These are phyloP conservation scores for Drosophila mayri DNA, from an alignment of 1,140 invertebrate genomes.

Conservation along the genomic window DNA sequence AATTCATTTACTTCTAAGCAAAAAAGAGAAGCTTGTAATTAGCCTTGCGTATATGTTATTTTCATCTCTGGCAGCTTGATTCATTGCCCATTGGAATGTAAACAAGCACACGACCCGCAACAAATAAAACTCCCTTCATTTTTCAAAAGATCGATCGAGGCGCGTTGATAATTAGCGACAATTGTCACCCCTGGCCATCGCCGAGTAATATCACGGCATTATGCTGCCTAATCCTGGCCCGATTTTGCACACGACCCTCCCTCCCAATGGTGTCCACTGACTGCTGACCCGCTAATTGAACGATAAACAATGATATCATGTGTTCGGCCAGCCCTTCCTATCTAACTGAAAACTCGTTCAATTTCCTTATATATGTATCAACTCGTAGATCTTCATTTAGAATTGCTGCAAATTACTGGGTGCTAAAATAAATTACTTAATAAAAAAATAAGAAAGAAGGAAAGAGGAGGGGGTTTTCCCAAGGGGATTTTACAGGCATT, in stretches of 20 bases:
- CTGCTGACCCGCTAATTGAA: constrained; percentile 23
- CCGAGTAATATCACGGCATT: constrained; percentile 1
- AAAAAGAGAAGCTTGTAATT: not conserved
- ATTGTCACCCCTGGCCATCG: constrained; percentile 29
- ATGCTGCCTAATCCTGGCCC: constrained; percentile 25
- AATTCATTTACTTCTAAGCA: not conserved
- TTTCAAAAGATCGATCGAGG: constrained; percentile 37
- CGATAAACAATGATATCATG: constrained; percentile 27
- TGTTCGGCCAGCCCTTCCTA: not conserved
- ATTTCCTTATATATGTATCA: not conserved
- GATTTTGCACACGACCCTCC: constrained; percentile 29
- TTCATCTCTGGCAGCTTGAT: constrained; percentile 11
- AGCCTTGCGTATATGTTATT: not conserved
- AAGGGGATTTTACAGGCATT: not conserved
- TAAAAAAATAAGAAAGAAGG: not conserved
- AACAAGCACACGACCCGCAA: constrained; percentile 23
- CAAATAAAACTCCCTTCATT: constrained; percentile 2
- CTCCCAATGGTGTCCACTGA: not conserved
- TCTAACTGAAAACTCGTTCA: not conserved
- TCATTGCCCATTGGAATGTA: not conserved
- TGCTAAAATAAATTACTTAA: not conserved
- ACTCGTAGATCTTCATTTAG: not conserved
- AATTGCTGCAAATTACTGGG: not conserved
- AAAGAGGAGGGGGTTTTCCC: not conserved
- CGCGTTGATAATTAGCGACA: constrained; percentile 39